These are phyloP conservation scores for Pygmarrhopalites habei DNA, from an alignment of 1,140 invertebrate genomes.

Conservation along the genomic window DNA sequence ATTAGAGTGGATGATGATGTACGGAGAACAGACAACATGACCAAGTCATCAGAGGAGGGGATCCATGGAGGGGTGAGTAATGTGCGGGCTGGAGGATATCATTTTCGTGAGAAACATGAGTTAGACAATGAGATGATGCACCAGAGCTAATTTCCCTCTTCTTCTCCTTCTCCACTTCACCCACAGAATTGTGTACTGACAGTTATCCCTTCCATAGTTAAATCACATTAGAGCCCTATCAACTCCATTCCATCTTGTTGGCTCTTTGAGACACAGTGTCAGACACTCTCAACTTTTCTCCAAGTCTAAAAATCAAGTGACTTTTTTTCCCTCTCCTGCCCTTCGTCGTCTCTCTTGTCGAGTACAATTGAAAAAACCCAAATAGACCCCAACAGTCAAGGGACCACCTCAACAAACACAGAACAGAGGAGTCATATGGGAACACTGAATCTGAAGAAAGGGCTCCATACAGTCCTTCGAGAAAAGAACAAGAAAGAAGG, in stretches of 20 bases:
- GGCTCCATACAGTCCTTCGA: conserved; percentile 2
- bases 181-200: no score
- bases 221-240: no score
- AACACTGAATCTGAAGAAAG: background rate
- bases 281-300: no score
- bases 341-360: background rate
- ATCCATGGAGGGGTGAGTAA: background rate
- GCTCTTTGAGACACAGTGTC: no score
- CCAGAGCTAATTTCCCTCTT: conserved; percentile 21
- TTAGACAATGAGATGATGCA: conserved; percentile 35
- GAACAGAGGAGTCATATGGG: conserved; percentile 9
- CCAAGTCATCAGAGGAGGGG: background rate
- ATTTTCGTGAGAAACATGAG: conserved; percentile 35
- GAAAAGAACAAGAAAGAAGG: no score
- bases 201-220: no score
- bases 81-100: conserved; percentile 22
- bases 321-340: background rate
- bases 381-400: no score
- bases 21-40: background rate
- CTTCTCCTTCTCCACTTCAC: background rate
- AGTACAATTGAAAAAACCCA: background rate
- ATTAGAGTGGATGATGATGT: background rate
- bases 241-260: no score
- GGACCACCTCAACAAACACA: background rate
- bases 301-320: no score